These are phyloP conservation scores for Kradibia gibbosae DNA, from an alignment of 1,140 invertebrate genomes.

Conservation along the genomic window DNA sequence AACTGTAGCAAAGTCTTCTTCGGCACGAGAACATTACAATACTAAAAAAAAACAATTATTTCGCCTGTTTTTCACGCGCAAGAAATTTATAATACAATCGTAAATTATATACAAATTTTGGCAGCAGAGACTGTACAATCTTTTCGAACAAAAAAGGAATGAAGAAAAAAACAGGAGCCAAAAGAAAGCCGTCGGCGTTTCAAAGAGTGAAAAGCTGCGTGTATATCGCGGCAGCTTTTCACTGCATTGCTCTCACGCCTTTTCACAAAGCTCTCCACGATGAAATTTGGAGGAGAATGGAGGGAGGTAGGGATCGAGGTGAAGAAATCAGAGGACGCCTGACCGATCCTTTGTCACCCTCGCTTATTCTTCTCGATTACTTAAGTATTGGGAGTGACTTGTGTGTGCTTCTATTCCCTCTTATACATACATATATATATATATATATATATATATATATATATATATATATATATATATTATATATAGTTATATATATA, in stretches of 20 bases:
- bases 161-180: neutral
- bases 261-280: conserved; percentile 25
- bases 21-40: too few relatives aligned
- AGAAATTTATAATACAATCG: neutral
- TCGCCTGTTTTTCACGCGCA: neutral
- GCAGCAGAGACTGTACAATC: neutral
- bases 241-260: conserved; percentile 30
- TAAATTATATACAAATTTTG: neutral
- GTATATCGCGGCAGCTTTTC: conserved; percentile 21
- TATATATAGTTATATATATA: too few relatives aligned
- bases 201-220: conserved; percentile 37
- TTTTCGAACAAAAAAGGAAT: neutral
- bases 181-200: neutral
- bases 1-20: too few relatives aligned
- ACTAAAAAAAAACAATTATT: too few relatives aligned
- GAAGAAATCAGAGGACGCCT: conserved; percentile 42
- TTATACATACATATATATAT: neutral
- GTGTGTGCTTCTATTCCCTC: conserved; percentile 24
- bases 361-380: neutral
- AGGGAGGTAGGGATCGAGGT: neutral
- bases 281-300: neutral
- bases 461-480: conserved; percentile 26
- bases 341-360: conserved; percentile 40
- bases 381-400: conserved; percentile 37
- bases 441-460: neutral